These are phyloP conservation scores for Malacoraja senta DNA, from an alignment of 2,797 vertebrate genomes.

Conservation along the genomic window DNA sequence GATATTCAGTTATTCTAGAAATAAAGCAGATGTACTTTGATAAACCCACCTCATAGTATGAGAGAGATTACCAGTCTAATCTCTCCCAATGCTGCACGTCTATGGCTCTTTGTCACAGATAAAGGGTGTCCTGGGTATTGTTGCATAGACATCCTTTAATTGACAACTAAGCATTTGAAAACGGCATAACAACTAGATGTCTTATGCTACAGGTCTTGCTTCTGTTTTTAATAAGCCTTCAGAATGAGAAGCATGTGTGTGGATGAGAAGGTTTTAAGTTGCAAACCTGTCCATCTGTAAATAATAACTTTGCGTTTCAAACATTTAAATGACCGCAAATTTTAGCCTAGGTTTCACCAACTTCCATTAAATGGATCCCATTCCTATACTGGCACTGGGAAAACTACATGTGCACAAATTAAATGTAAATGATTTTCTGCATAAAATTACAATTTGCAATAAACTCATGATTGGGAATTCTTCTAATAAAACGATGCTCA, in stretches of 20 bases:
- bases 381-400: background rate
- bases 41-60: conserved; percentile 26
- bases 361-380: background rate
- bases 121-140: background rate
- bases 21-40: conserved; percentile 10
- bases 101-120: conserved; percentile 7
- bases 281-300: conserved; percentile 29
- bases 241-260: conserved; percentile 4
- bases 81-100: background rate
- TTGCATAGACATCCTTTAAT: background rate
- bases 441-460: background rate
- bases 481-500: background rate
- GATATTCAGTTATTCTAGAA: background rate
- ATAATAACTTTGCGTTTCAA: conserved; percentile 1
- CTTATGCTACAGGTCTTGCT: conserved; percentile 4
- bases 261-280: background rate
- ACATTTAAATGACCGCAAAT: background rate
- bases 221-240: conserved; percentile 20
- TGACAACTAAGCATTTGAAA: background rate
- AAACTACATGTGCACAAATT: background rate
- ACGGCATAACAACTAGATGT: background rate
- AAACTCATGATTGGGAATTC: background rate
- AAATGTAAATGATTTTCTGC: background rate
- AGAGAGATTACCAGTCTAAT: conserved; percentile 12
- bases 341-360: background rate